These are phyloP conservation scores for Syritta pipiens DNA, from an alignment of 2,888 invertebrate genomes.

Conservation along the genomic window DNA sequence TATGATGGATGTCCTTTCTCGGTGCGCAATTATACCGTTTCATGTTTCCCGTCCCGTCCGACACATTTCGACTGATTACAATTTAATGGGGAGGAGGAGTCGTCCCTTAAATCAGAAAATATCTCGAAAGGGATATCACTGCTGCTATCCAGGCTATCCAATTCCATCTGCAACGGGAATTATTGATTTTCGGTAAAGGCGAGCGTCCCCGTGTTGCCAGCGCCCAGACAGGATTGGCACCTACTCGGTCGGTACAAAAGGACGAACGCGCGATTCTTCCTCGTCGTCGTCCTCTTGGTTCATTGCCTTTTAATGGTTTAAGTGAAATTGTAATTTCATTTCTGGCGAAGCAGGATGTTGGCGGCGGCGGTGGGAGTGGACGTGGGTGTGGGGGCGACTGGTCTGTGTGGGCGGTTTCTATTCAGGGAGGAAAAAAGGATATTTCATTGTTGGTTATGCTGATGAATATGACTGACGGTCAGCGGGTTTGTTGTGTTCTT, in stretches of 20 bases:
- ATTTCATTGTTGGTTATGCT: not conserved
- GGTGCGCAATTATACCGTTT: constrained; percentile 53
- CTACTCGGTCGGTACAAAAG: not conserved
- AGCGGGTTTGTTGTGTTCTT: not conserved
- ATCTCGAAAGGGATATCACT: not conserved
- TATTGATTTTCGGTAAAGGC: not conserved
- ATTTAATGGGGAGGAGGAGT: constrained; percentile 24
- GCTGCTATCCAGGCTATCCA: not conserved
- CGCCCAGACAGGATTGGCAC: too few relatives aligned
- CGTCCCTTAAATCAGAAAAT: not conserved
- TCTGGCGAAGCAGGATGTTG: constrained; percentile 33
- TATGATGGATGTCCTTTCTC: constrained; percentile 53
- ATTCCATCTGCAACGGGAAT: not conserved
- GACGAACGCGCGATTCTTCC: not conserved
- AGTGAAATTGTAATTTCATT: constrained; percentile 71
- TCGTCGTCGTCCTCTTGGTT: constrained; percentile 62
- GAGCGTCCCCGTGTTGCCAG: too few relatives aligned
- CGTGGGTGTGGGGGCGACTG: constrained; percentile 4
- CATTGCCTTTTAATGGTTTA: constrained; percentile 72
- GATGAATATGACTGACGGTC: not conserved
- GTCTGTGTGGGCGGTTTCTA: not conserved
- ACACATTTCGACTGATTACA: constrained; percentile 22
- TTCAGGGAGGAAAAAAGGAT: not conserved
- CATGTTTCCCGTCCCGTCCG: not conserved
- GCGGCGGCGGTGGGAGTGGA: not conserved